Conservation (phyloP, 2,113 vertebrate species). For the Indicator maculatus region DNA sequence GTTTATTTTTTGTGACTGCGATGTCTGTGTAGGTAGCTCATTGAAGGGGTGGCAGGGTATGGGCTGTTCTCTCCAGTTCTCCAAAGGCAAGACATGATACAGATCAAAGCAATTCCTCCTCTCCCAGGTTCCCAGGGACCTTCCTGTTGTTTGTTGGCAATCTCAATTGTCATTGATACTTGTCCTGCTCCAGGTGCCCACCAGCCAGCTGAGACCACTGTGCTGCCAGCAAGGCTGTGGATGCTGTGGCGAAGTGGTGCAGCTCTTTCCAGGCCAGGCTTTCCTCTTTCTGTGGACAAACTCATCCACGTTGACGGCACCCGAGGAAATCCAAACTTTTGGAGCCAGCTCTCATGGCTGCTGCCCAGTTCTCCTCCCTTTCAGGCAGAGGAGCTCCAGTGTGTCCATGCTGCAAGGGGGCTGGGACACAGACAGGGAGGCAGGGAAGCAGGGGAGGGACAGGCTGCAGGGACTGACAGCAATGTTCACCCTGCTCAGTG, state of each 20-base stretch:
- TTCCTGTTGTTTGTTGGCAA: background rate
- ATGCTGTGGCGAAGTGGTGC: background rate
- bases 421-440: background rate
- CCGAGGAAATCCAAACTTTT: background rate
- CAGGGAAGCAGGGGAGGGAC: background rate
- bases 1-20: background rate
- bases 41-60: background rate
- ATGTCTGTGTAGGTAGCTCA: background rate
- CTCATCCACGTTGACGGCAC: conserved; percentile 51
- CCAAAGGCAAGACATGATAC: background rate
- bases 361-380: conserved; percentile 40
- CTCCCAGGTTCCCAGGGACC: background rate
- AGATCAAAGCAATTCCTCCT: background rate
- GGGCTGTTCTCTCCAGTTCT: background rate
- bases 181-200: background rate
- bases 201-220: background rate
- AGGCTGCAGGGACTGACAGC: background rate
- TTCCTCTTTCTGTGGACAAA: background rate
- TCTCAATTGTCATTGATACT: background rate
- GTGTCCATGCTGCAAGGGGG: background rate
- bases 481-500: background rate
- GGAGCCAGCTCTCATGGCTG: conserved; percentile 18
- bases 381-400: conserved; percentile 21
- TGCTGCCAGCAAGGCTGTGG: background rate
- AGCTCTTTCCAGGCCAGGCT: background rate